phyloP scores from a whole-genome alignment of 2,113 vertebrate species.

The Ammodytes dubius region DNA sequence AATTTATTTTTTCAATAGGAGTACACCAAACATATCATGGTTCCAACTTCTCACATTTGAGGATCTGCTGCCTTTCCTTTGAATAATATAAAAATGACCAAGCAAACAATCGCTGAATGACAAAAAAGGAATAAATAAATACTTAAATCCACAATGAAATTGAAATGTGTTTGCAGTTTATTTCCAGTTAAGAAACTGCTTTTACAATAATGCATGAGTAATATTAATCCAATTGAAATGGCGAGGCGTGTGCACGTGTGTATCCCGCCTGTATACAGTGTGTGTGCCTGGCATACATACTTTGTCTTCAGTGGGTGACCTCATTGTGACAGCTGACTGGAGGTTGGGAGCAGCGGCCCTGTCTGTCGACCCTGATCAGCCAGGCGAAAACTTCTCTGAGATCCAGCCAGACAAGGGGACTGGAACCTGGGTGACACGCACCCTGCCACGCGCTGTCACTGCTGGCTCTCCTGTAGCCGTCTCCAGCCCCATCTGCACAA shows the following conservation, averaged over 20 bases:
- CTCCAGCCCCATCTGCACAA: slow-evolving; percentile 32
- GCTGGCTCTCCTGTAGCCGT: slow-evolving; percentile 41
- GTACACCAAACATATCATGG: too few species aligned
- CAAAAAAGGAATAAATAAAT: too few species aligned
- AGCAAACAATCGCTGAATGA: too few species aligned
- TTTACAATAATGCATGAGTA: too few species aligned
- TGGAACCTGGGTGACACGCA: slow-evolving; percentile 81
- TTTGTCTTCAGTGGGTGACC: slow-evolving; percentile 70
- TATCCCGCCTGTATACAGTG: slow-evolving; percentile 33
- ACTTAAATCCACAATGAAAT: too few species aligned
- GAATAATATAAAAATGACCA: too few species aligned
- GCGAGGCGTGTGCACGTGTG: slow-evolving; percentile 27
- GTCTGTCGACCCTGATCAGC: slow-evolving; percentile 82
- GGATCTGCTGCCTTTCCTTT: too few species aligned
- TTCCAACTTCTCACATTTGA: too few species aligned
- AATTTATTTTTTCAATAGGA: too few species aligned
- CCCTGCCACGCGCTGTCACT: slow-evolving; percentile 77
- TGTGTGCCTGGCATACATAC: slow-evolving; percentile 45
- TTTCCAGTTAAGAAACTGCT: too few species aligned
- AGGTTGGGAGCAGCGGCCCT: slow-evolving; percentile 77
- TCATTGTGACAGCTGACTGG: slow-evolving; percentile 82
- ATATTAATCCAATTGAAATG: neutral
- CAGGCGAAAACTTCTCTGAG: slow-evolving; percentile 78
- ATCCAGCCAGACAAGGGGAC: slow-evolving; percentile 62
- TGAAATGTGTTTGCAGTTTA: too few species aligned